Evolutionary conservation across 2,888 invertebrate genomes (phyloP), one percentile per base, ranked within the genome.

Genomic region (Sturmia bella): DNA sequence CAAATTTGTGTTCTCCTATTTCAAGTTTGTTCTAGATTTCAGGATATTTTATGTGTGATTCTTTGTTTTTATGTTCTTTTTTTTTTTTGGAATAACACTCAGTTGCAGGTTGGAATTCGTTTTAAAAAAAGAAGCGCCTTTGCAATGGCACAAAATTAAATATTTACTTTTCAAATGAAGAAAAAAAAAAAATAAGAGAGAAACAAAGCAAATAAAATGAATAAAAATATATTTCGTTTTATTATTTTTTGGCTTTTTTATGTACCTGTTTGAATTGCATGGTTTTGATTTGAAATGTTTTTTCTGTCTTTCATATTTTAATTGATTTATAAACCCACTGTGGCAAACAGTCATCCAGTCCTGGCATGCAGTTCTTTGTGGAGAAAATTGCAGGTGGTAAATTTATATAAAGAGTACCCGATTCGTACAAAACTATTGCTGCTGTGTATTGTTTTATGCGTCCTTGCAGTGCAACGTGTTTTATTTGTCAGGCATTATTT

Each of bases 401-500:
- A 66, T 56, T 56, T 24, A 12, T 39, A n/a, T 17, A 48, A 66
- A 32, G 39, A 11, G 3, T 32, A 54, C n/a, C 45, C 45, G n/a
- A 39, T 27, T 9, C 37, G 27, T 43, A 43, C 9, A 17, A 27
- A 39, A 12, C 63, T 17, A 43, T 52, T 63, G 17, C 21, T 17
- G 41, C 32, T 43, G 59, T 68, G 52, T 54, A 17, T 54, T 52
- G 13, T 21, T 59, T 24, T 59, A 45, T 66, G 45, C 43, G 9
- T 7, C 7, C 52, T 45, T 64, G 39, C 66, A 73, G 64, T 69
- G 81, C 56, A 81, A 81, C 68, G 50, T 77, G 63, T 19, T 61
- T 27, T 72, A 56, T 43, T 52, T 77, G 76, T 41, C 73, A 82
- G 69, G 74, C 77, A 73, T 66, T 73, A 1, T 68, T 50, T 59